Base-by-base conservation (phyloP, 2,113 vertebrate species). In the Rhabdornis inornatus region DNA sequence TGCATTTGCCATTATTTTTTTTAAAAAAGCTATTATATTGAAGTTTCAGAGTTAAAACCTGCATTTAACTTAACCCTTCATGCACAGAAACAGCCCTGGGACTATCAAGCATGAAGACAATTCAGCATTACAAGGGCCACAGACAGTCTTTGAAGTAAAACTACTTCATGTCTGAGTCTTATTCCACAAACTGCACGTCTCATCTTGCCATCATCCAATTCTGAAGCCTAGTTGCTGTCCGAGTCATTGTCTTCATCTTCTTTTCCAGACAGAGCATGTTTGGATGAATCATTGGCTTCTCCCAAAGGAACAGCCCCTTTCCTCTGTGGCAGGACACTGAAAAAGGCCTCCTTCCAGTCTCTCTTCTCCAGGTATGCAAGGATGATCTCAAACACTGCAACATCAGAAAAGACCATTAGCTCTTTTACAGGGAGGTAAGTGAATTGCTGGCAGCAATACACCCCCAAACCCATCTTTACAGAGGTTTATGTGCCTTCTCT, bases 301-400 rank as follows among this genome's bases (percentile, higher is more conserved):
- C 92, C 97, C 59, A 99, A 77, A 39, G 99, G 98, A 35, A 99
- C 93, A 8, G 99, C 99, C 71, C 99, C 99, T 96, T 99, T 99
- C 83, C 99, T 97, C 35, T 98, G 99, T 37, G 99, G 99, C 89
- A 99, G 97, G 33, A 99, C 96, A 24, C 97, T 98, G 83, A 99
- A 99, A 97, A 99, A 99, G 28, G 99, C 99, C 65, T 99, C 99
- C 93, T 98, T 97, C 99, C 99, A 99, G 97, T 98, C 98, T 93
- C 96, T 97, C 92, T 99, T 99, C 92, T 99, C 98, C 96, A 99
- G 94, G 66, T 98, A 99, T 0, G 98, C 98, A 91, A 99, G 98
- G 87, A 99, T 98, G 93, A 99, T 99, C 96, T 99, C 99, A 98
- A 99, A 99, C 87, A 99, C 99, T 99, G 98, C 61, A 96, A 95